These are phyloP conservation scores for Hystrix cristata DNA, from an alignment of 2,113 vertebrate genomes.

Conservation along the genomic window DNA sequence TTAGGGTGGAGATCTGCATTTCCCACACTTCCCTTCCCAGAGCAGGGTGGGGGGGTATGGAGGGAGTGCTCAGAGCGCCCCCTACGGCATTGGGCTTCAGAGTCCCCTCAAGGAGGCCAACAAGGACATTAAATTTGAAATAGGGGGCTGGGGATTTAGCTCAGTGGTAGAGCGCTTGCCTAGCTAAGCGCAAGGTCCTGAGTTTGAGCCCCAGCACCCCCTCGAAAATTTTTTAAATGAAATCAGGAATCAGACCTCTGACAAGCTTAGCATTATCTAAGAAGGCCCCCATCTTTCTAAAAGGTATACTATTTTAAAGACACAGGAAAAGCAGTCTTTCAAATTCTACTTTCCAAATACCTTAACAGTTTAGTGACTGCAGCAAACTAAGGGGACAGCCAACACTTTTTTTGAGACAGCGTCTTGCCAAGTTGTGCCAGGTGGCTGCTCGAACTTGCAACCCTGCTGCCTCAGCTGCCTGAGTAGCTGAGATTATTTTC, in stretches of 20 bases:
- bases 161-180: too few species aligned
- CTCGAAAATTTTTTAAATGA: background rate
- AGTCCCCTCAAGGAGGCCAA: background rate
- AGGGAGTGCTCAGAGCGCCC: rapidly evolving
- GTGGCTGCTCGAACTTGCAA: background rate
- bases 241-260: background rate
- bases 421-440: background rate
- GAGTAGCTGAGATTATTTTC: background rate
- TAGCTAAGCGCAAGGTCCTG: too few species aligned
- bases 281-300: background rate
- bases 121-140: background rate
- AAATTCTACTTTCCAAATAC: background rate
- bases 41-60: background rate
- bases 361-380: background rate
- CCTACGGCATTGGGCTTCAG: background rate
- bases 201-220: too few species aligned
- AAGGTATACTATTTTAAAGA: background rate
- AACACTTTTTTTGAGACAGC: background rate
- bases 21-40: background rate
- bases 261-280: background rate
- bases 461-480: background rate
- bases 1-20: background rate
- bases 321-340: background rate
- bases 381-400: background rate
- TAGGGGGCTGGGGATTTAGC: background rate